Base-by-base conservation (phyloP, 2,888 invertebrate genomes). In the Chalcosyrphus nemorum region DNA sequence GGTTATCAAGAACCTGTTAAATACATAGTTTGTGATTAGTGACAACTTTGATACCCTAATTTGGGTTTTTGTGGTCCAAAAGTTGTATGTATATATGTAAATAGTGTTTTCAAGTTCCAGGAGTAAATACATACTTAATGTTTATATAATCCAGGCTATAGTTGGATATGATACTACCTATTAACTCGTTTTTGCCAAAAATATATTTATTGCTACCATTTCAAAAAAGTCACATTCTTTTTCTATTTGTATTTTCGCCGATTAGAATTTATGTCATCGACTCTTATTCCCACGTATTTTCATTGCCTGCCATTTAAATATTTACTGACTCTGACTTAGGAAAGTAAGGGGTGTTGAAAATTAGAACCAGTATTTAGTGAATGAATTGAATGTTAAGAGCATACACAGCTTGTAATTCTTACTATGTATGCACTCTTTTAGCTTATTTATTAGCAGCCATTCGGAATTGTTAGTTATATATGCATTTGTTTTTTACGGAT, bases 121-220 rank as follows among this genome's bases (percentile, higher is more conserved):
- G 7, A 56, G 21, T 56, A 17, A 56, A 56, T 32, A 5, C 5
- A 35, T 17, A n/a, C n/a, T n/a, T 19, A 35, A 1, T 19, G 13
- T 50, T 45, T 29, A 65, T 65, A 15, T 47, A 35, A 63, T 50
- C 9, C 50, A 9, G 50, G 21, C n/a, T 2, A 21, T 35, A 2
- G 4, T n/a, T 13, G 32, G 5, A 4, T 1, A 45, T 9, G 21
- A 50, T 35, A 7, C 35, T 35, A n/a, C n/a, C n/a, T n/a, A 24
- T 15, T 38, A 68, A 54, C 68, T 29, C 13, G 54, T 43, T 61
- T 38, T 43, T 54, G 43, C 27, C 54, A 27, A 29, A 43, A 54
- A 27, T 24, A 54, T 19, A 27, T 54, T 66, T 3, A 43, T 54
- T 29, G 19, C 9, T 41, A 56, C 54, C 43, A 68, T 43, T 43